Evolutionary conservation across 2,888 invertebrate genomes (phyloP).

Genomic region (Chloroclysta siterata): DNA sequence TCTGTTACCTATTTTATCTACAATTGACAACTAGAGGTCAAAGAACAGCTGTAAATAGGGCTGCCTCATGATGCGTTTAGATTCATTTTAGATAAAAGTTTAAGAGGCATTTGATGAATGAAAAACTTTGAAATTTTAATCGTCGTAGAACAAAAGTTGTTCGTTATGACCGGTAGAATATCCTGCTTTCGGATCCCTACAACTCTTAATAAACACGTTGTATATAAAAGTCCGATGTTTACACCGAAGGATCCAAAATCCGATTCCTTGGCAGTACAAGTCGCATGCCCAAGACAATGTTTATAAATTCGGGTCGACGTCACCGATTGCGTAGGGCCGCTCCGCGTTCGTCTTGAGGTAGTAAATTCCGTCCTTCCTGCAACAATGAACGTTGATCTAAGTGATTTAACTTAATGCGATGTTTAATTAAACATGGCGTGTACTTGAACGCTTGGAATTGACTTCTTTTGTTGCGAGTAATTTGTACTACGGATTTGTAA

Average conservation of each 20-base stretch:
- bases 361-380: conserved; percentile 84
- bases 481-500: conserved; percentile 31
- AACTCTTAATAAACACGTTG: no score
- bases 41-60: no score
- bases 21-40: no score
- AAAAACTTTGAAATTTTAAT: no score
- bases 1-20: no score
- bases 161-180: no score
- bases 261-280: neutral
- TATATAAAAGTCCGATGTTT: no score
- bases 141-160: no score
- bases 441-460: conserved; percentile 57
- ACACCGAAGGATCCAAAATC: neutral
- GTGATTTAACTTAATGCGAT: conserved; percentile 68
- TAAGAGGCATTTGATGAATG: no score
- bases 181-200: no score
- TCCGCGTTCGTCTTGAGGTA: conserved; percentile 82
- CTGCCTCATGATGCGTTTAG: no score
- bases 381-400: conserved; percentile 69
- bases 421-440: conserved; percentile 64
- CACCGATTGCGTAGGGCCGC: conserved; percentile 79
- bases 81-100: no score
- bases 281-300: conserved; percentile 38
- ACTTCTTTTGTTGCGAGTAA: conserved; percentile 55
- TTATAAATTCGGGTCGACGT: conserved; percentile 56